Evolutionary conservation across 2,113 vertebrate species (phyloP).

Genomic region (Cyanocitta stelleri): DNA sequence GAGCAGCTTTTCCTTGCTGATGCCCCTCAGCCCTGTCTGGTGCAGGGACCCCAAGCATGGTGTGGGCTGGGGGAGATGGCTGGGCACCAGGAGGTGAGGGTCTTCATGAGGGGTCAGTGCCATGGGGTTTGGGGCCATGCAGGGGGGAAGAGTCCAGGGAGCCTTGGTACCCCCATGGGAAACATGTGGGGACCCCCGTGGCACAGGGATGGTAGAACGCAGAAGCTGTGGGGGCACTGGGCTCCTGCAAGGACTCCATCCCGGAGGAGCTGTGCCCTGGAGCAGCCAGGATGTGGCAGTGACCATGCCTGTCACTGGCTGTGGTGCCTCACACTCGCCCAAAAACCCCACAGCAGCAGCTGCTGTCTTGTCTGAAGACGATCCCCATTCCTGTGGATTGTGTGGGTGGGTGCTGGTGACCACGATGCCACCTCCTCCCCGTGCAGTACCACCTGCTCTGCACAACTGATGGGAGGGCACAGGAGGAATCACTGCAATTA

Average conservation of each 20-base stretch:
- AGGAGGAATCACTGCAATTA: background rate
- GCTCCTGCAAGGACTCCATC: fast-evolving
- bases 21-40: background rate
- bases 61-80: fast-evolving
- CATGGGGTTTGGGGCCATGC: too few relatives aligned
- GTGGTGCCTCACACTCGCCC: fast-evolving
- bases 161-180: fast-evolving
- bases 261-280: background rate
- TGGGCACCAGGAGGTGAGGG: background rate
- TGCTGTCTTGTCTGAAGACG: background rate
- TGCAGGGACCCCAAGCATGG: background rate
- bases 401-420: background rate
- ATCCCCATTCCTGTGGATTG: fast-evolving
- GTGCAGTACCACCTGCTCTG: background rate
- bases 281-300: background rate
- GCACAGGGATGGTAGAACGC: fast-evolving
- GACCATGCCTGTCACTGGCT: fast-evolving
- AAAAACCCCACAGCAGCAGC: background rate
- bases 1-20: background rate
- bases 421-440: background rate
- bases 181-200: fast-evolving
- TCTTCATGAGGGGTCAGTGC: background rate
- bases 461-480: background rate
- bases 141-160: background rate
- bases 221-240: background rate